Evolutionary conservation across 1,140 invertebrate genomes (phyloP).

Genomic region (Helicorthomorpha holstii): DNA sequence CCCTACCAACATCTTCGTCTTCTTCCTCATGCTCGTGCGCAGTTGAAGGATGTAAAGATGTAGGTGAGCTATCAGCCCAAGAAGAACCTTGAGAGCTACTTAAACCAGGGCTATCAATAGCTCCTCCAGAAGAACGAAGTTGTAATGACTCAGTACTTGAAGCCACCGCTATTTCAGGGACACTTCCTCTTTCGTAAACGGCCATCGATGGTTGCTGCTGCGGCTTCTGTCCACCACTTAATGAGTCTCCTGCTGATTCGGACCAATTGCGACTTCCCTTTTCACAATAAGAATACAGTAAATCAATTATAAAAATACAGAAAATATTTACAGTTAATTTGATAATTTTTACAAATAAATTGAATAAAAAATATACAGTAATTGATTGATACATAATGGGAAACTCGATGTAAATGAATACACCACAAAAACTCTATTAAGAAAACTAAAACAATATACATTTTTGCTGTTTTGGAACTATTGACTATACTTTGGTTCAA

Average conservation of each 20-base stretch:
- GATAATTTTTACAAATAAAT: no score
- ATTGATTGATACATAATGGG: background rate
- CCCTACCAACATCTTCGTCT: slow-evolving; percentile 18
- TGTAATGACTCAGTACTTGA: slow-evolving; percentile 48
- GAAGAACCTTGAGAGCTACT: slow-evolving; percentile 21
- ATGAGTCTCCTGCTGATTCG: no score
- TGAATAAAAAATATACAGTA: background rate
- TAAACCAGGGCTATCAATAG: background rate
- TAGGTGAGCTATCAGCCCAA: slow-evolving; percentile 27
- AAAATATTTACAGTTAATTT: no score
- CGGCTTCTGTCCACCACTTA: slow-evolving; percentile 2
- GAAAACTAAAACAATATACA: no score
- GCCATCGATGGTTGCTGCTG: slow-evolving; percentile 6
- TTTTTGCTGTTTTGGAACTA: no score
- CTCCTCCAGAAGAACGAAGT: background rate
- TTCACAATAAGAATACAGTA: no score
- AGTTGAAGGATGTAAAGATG: slow-evolving; percentile 27
- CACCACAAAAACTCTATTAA: no score
- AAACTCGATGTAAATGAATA: no score
- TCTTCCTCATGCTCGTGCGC: slow-evolving; percentile 13
- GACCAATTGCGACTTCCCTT: no score
- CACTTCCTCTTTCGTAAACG: slow-evolving; percentile 28
- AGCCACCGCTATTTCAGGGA: no score
- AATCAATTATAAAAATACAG: no score
- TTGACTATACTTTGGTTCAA: no score